Evolutionary conservation across 2,113 vertebrate species (phyloP), one percentile per base, ranked within the genome.

Genomic region (Phocoena phocoena): DNA sequence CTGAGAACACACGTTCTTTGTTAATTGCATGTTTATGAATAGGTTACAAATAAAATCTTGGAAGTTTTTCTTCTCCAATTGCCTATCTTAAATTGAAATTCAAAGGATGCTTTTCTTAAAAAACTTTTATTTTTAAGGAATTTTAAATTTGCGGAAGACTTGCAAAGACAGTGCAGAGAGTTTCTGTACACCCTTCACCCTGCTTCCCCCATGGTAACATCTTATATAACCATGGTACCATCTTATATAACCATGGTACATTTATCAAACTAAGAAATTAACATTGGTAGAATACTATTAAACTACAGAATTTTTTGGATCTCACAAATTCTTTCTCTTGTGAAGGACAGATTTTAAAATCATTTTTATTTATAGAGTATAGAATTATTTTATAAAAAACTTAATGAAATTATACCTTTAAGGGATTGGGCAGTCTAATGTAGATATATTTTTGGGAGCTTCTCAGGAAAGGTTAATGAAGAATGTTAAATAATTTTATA

Each of bases 1-100:
- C 41, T 65, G 95, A 77, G 82, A 96, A 89, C 93, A 97, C 36
- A 76, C 95, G 96, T 92, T 95, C 71, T 91, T 50, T 58, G 11
- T 89, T 93, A 94, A 93, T 67, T 96, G n/a, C 25, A 50, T 38
- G n/a, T 67, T 94, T 93, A 77, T n/a, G 50, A 94, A 85, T 58
- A 86, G 92, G 62, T 73, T 86, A 67, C 68, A 93, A 77, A 96
- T 93, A 96, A 97, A 97, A 95, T 86, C 67, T 77, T 86, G 67
- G 84, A 87, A 15, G 44, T 31, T 91, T 80, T 90, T 88, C 21
- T 86, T 86, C 67, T 96, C 65, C 77, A 91, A 41, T 74, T 82
- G n/a, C 31, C 50, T 23, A 85, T 84, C 55, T 93, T 82, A 90
- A 96, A 50, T 53, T 88, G 71, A 97, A 96, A 90, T 79, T 93